Base-by-base conservation (phyloP, 1,140 invertebrate genomes). In the Bombus pascuorum region DNA sequence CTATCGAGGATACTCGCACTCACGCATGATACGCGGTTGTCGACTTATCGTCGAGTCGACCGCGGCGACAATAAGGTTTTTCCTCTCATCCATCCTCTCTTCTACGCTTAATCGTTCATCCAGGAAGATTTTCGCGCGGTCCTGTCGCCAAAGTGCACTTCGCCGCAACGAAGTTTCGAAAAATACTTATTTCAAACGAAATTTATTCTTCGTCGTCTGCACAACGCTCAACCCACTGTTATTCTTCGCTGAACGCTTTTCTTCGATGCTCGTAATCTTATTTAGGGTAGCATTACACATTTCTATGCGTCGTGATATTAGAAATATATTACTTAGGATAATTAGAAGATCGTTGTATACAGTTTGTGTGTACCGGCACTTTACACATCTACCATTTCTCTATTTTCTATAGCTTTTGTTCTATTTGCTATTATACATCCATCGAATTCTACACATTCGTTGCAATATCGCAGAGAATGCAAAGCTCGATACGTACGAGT, bases 41-140 rank as follows among this genome's bases (percentile, higher is more conserved):
- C 34, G 80, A 66, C 74, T 65, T 75, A 82, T 75, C 72, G 81
- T 2, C 39, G 53, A 62, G 70, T 47, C 57, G 22, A 22, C 25
- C n/a, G 72, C 12, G 25, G 72, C 72, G 81, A 82, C 81, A 83
- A 83, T 68, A 53, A 76, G 74, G 4, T 47, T 83, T 83, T 83
- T 76, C 34, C 32, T 66, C 34, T 6, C n/a, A n/a, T 66, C 42
- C 28, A 6, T 6, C 42, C 32, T 44, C 8, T 6, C 3, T 32
- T 34, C 32, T 10, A 2, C n/a, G 6, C 66, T 42, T 75, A 65
- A 82, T 82, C 81, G 39, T 39, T 37, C 22, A 65, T 74, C 71
- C 59, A 37, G n/a, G 22, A 75, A 37, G 47, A 73, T 57, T 42
- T 44, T 57, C 22, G 12, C 68, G 62, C 59, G 65, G 6, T 37